Evolutionary conservation across 2,888 invertebrate species (phyloP), one percentile per base, ranked within the genome.

Genomic region (Trachelus iudaicus): DNA sequence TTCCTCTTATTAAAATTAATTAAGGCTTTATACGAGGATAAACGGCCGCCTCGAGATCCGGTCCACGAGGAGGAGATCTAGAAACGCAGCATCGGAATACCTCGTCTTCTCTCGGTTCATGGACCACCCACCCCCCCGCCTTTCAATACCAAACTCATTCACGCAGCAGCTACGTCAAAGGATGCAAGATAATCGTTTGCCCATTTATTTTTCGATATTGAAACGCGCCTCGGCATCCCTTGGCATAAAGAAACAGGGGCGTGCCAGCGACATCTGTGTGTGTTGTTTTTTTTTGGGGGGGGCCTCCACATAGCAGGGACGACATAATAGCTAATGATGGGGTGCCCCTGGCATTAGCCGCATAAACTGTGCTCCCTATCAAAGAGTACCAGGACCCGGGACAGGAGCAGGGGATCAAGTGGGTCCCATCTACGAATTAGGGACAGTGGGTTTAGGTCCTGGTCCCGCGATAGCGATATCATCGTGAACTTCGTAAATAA

Each of bases 321-420:
- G 82, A 84, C 85, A 90, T 89, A 90, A 90, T 90, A 83, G 87
- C 87, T 90, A 90, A 90, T 90, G 86, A 90, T 86, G 85, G 90
- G 89, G 86, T 83, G 81, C 68, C 75, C 68, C 34, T 15, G n/a
- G 34, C 34, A 69, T 40, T 40, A 40, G 40, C 40, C 40, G 40
- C 40, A 40, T 40, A 40, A 40, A 40, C 40, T 40, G 40, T 40
- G 15, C 40, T 6, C 40, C 40, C 40, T 40, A 40, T 40, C 40
- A 40, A 40, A 40, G 40, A 15, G 15, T 15, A 4, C 15, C 40
- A 40, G 40, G 40, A 15, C 6, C 40, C 15, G 40, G 40, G 4
- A 15, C 40, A 40, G 40, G 40, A 40, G 6, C 40, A 40, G 40
- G 6, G 6, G 40, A 40, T 40, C 40, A 40, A 40, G 40, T 40